These are phyloP conservation scores for Idaea dimidiata DNA, from an alignment of 2,888 invertebrate species.

Conservation along the genomic window DNA sequence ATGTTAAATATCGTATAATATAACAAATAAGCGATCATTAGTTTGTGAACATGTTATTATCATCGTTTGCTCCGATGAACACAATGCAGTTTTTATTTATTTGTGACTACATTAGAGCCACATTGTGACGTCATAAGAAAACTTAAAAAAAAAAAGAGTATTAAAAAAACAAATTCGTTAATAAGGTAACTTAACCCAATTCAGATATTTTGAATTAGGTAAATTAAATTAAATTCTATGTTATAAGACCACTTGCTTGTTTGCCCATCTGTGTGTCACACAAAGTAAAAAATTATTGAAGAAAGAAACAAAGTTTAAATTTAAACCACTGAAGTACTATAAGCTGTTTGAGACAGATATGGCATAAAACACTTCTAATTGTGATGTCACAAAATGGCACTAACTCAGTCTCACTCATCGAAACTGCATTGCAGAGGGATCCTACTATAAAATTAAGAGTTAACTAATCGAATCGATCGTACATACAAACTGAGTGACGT, in stretches of 20 bases:
- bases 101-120: neutral
- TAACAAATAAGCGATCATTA: constrained; percentile 76
- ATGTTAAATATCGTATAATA: constrained; percentile 63
- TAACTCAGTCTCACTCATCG: neutral
- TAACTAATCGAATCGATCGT: constrained; percentile 44
- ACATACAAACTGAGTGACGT: constrained; percentile 34
- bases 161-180: neutral
- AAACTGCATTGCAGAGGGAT: constrained; percentile 33
- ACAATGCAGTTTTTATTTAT: constrained; percentile 22
- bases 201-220: no score
- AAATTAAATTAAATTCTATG: no score
- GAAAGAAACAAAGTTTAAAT: neutral
- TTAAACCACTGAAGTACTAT: neutral
- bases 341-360: neutral
- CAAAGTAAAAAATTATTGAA: no score
- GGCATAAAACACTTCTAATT: neutral
- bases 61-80: constrained; percentile 15
- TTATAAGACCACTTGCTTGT: no score
- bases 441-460: constrained; percentile 42
- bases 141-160: neutral
- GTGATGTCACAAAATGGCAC: neutral
- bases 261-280: no score
- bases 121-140: neutral
- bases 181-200: no score
- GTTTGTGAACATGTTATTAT: constrained; percentile 77